Percentiles rank a stretch among this genome's conserved stretches.
Conservation (phyloP, 2,797 vertebrate genomes). For the Rallus crepitans region DNA sequence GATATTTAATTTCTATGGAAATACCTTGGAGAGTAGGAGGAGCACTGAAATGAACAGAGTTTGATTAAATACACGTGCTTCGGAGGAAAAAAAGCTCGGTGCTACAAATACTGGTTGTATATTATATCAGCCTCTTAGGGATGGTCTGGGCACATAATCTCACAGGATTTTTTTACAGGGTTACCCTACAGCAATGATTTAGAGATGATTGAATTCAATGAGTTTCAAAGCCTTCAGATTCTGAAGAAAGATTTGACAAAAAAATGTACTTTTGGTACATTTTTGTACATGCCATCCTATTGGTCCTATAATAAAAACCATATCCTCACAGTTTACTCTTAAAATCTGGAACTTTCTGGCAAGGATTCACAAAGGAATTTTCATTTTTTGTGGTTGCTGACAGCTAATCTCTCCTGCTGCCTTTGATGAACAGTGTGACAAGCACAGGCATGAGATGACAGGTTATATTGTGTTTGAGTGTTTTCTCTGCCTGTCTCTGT, state of each 20-base stretch:
- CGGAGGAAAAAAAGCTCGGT: background rate
- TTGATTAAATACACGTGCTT: background rate
- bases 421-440: background rate
- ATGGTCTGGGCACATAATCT: background rate
- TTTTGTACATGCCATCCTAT: background rate
- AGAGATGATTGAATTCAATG: background rate
- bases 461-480: background rate
- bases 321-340: background rate
- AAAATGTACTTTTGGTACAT: background rate
- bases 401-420: background rate
- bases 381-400: background rate
- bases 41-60: background rate
- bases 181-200: background rate
- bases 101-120: background rate
- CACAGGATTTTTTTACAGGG: background rate
- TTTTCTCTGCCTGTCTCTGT: background rate
- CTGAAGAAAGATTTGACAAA: background rate
- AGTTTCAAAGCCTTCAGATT: background rate
- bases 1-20: background rate
- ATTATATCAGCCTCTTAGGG: background rate
- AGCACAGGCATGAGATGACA: background rate
- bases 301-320: background rate
- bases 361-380: background rate
- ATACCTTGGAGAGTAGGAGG: background rate
- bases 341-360: background rate